These are phyloP conservation scores for Tetanocera ferruginea DNA, from an alignment of 2,888 invertebrate genomes.

Conservation along the genomic window DNA sequence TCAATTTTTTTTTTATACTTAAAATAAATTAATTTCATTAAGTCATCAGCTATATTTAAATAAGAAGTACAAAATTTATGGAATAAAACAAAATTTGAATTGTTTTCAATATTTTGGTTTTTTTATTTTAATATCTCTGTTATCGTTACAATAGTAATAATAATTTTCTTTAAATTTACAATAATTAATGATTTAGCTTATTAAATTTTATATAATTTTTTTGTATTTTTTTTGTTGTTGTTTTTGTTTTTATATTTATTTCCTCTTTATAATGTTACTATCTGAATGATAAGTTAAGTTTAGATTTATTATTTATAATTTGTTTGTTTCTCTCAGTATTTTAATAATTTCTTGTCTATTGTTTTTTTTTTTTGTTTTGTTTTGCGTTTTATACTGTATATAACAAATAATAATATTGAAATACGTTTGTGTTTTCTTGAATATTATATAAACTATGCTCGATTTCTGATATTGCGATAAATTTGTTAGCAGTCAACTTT, in stretches of 20 bases:
- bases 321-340: background rate
- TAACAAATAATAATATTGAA: background rate
- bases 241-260: background rate
- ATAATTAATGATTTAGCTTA: slow-evolving; percentile 4
- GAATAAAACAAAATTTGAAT: background rate
- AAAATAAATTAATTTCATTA: too few relatives aligned
- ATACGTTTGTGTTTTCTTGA: background rate
- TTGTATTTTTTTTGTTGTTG: background rate
- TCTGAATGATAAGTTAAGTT: slow-evolving; percentile 5
- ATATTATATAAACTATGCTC: background rate
- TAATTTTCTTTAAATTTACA: slow-evolving; percentile 26
- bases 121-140: slow-evolving; percentile 6
- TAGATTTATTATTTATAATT: background rate
- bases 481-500: background rate
- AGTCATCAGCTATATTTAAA: background rate
- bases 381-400: background rate
- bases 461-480: background rate
- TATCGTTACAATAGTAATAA: slow-evolving; percentile 33
- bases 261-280: slow-evolving; percentile 4
- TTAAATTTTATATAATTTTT: background rate
- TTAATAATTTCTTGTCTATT: too few relatives aligned
- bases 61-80: background rate
- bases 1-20: too few relatives aligned
- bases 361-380: background rate
- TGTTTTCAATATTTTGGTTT: background rate